phyloP scores from a whole-genome alignment of 2,888 invertebrate species.

The Pachycephus smyrnensis region DNA sequence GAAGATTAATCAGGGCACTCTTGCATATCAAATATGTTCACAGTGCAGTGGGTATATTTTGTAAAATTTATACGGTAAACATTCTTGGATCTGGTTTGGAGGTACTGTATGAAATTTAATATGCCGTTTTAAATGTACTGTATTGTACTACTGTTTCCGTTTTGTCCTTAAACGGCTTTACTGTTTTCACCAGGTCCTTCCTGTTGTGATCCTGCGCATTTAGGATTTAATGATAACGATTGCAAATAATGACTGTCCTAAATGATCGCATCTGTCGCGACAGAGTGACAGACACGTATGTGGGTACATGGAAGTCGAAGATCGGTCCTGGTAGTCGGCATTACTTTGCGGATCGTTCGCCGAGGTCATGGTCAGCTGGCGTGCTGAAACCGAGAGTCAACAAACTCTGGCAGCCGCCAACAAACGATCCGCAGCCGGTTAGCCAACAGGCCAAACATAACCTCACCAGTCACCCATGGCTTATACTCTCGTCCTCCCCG shows the following conservation, averaged over 20 bases:
- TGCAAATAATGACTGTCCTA: neutral
- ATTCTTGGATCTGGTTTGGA: neutral
- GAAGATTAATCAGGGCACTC: neutral
- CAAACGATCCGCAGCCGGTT: slow-evolving; percentile 34
- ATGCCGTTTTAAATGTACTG: neutral
- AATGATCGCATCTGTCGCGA: neutral
- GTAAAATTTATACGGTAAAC: neutral
- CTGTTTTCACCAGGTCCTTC: neutral
- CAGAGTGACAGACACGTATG: neutral
- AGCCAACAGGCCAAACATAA: slow-evolving; percentile 41
- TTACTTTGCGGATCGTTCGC: slow-evolving; percentile 61
- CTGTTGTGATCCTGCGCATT: neutral
- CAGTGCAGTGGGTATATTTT: neutral
- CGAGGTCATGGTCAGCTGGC: slow-evolving; percentile 65
- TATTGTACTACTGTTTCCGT: neutral
- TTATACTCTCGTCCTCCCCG: slow-evolving; percentile 4
- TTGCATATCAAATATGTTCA: neutral
- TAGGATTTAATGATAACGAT: neutral
- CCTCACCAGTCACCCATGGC: slow-evolving; percentile 28
- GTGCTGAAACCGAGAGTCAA: slow-evolving; percentile 66
- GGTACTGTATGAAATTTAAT: neutral
- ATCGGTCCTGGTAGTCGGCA: slow-evolving; percentile 38
- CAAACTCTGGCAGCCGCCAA: slow-evolving; percentile 55
- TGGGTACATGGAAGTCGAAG: slow-evolving; percentile 3
- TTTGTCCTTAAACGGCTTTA: too few relatives aligned